Evolutionary conservation across 2,888 invertebrate genomes (phyloP).

Genomic region (Mylabris sibirica): DNA sequence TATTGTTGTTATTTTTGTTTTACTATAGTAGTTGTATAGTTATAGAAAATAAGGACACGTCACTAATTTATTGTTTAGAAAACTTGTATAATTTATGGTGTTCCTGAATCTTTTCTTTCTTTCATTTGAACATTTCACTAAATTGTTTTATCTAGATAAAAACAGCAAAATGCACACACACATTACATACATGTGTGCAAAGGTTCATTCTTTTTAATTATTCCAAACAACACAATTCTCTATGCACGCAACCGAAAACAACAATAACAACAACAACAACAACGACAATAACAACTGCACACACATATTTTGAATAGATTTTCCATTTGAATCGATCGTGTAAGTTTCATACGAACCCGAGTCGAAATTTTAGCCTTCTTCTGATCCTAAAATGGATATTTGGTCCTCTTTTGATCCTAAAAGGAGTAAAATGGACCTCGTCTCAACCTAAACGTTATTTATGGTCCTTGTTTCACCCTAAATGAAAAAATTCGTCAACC

Average conservation of each 20-base stretch:
- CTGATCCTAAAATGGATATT: no score
- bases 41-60: slow-evolving; percentile 33
- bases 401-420: no score
- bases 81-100: slow-evolving; percentile 46
- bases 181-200: slow-evolving; percentile 44
- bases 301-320: background rate
- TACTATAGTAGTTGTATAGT: background rate
- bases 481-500: no score
- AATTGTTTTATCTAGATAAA: slow-evolving; percentile 44
- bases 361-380: no score
- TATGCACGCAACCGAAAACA: slow-evolving; percentile 53
- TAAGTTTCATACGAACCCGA: background rate
- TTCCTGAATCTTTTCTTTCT: slow-evolving; percentile 35
- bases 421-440: no score
- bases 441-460: no score
- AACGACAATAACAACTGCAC: no score
- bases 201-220: slow-evolving; percentile 49
- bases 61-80: slow-evolving; percentile 41
- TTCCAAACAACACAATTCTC: slow-evolving; percentile 52
- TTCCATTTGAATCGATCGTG: background rate
- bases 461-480: no score
- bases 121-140: slow-evolving; percentile 33
- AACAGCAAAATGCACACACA: slow-evolving; percentile 41
- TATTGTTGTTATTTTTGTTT: no score
- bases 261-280: slow-evolving; percentile 22